Evolutionary conservation across 2,888 invertebrate genomes (phyloP).

Genomic region (Sminthurinus aureus): DNA sequence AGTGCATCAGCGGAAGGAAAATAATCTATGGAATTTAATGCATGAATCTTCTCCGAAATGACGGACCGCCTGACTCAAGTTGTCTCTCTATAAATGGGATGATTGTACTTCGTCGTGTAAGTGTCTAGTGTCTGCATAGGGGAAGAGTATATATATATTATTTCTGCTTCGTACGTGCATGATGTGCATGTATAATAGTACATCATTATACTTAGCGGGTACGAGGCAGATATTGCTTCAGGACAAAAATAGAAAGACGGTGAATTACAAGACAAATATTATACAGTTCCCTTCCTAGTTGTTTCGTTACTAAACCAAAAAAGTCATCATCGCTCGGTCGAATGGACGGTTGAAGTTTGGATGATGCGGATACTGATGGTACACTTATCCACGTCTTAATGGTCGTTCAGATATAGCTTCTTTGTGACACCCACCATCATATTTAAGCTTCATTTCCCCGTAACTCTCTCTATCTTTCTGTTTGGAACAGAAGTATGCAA

Average conservation of each 20-base stretch:
- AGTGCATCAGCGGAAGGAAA: neutral
- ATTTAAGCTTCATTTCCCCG: neutral
- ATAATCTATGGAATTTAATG: slow-evolving; percentile 4
- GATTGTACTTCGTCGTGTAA: neutral
- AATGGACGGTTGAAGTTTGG: neutral
- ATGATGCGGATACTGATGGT: neutral
- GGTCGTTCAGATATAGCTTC: neutral
- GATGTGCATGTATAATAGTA: neutral
- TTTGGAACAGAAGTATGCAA: neutral
- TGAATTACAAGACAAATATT: slow-evolving; percentile 8
- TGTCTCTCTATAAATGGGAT: neutral
- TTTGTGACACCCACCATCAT: slow-evolving; percentile 3
- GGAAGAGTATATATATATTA: neutral
- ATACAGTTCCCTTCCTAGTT: slow-evolving; percentile 2
- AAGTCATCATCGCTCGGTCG: neutral
- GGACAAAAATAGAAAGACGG: neutral
- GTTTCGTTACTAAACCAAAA: neutral
- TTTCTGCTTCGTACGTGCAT: neutral
- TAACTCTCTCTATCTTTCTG: neutral
- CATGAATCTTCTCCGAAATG: neutral
- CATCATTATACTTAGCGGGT: neutral
- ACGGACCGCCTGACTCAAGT: neutral
- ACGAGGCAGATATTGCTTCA: neutral
- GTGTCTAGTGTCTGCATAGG: neutral
- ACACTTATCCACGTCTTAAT: neutral